Evolutionary conservation across 1,140 invertebrate genomes (phyloP).

Genomic region (Dreissena polymorpha): DNA sequence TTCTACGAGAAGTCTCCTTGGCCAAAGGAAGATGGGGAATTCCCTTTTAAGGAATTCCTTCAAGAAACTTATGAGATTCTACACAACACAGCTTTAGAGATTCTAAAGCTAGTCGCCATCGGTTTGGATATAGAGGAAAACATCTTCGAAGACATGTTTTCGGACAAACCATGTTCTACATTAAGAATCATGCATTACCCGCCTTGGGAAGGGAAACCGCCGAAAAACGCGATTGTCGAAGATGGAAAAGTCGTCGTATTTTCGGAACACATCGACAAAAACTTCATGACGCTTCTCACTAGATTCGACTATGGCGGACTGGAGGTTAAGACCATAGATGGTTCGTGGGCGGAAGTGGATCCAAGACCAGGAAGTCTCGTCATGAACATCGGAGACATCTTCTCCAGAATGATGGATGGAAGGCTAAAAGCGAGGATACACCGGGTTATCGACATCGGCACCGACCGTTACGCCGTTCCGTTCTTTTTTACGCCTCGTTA

Average conservation of each 20-base stretch:
- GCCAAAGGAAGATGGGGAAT: slow-evolving; percentile 48
- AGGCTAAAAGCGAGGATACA: slow-evolving; percentile 54
- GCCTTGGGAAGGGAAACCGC: neutral
- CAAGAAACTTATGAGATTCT: slow-evolving; percentile 22
- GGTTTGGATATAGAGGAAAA: slow-evolving; percentile 50
- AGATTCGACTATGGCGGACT: slow-evolving; percentile 54
- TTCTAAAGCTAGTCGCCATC: slow-evolving; percentile 41
- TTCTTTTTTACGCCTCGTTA: slow-evolving; percentile 58
- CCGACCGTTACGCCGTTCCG: slow-evolving; percentile 55
- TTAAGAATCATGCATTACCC: slow-evolving; percentile 59
- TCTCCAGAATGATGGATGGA: slow-evolving; percentile 46
- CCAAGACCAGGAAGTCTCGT: slow-evolving; percentile 48
- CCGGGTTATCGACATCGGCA: slow-evolving; percentile 46
- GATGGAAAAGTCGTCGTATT: slow-evolving; percentile 23
- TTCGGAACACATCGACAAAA: slow-evolving; percentile 51
- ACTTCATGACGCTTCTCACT: slow-evolving; percentile 53
- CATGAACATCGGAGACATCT: slow-evolving; percentile 60
- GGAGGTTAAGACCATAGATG: slow-evolving; percentile 26
- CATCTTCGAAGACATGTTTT: slow-evolving; percentile 51
- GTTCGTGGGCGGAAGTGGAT: slow-evolving; percentile 41
- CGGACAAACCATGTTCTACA: slow-evolving; percentile 52
- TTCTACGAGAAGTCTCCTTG: slow-evolving; percentile 58
- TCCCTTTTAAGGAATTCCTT: slow-evolving; percentile 56
- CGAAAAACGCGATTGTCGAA: slow-evolving; percentile 13
- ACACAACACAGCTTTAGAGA: slow-evolving; percentile 33